Evolutionary conservation across 2,797 vertebrate species (phyloP).

Genomic region (Diplodus puntazzo): DNA sequence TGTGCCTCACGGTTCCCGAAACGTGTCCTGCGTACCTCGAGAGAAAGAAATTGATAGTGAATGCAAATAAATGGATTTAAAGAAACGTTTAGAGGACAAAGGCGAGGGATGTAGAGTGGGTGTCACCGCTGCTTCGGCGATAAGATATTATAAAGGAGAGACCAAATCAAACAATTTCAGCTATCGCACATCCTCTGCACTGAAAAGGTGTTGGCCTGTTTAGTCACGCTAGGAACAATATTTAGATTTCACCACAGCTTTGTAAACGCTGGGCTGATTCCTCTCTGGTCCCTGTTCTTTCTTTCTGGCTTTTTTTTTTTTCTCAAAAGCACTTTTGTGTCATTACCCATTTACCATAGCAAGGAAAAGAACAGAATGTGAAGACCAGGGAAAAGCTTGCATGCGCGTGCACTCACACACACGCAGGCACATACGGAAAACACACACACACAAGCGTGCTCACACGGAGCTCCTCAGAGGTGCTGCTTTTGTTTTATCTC

Average conservation of each 20-base stretch:
- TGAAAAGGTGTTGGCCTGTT: slow-evolving; percentile 77
- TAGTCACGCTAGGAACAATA: slow-evolving; percentile 82
- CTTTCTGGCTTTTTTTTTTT: slow-evolving; percentile 20
- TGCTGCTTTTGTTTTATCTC: slow-evolving; percentile 91
- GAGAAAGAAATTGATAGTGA: slow-evolving; percentile 47
- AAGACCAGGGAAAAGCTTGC: slow-evolving; percentile 68
- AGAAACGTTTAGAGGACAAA: slow-evolving; percentile 66
- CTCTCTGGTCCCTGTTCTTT: slow-evolving; percentile 33
- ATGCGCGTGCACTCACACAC: slow-evolving; percentile 20
- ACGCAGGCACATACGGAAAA: slow-evolving; percentile 66
- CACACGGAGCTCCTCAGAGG: slow-evolving; percentile 69
- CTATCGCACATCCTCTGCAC: slow-evolving; percentile 63
- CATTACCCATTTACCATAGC: slow-evolving; percentile 80
- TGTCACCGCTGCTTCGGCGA: slow-evolving; percentile 67
- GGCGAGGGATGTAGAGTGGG: slow-evolving; percentile 60
- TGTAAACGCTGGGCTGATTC: slow-evolving; percentile 65
- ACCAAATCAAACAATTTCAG: slow-evolving; percentile 76
- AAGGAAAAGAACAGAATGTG: slow-evolving; percentile 73
- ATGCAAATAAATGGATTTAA: slow-evolving; percentile 65
- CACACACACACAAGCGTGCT: slow-evolving; percentile 20
- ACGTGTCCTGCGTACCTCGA: slow-evolving; percentile 33
- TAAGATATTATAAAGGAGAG: slow-evolving; percentile 75
- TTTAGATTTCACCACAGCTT: slow-evolving; percentile 79
- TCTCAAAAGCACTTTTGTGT: slow-evolving; percentile 73
- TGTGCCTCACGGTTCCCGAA: slow-evolving; percentile 46